Base-by-base conservation (phyloP, 1,140 invertebrate genomes). In the Pristionchus pacificus region DNA sequence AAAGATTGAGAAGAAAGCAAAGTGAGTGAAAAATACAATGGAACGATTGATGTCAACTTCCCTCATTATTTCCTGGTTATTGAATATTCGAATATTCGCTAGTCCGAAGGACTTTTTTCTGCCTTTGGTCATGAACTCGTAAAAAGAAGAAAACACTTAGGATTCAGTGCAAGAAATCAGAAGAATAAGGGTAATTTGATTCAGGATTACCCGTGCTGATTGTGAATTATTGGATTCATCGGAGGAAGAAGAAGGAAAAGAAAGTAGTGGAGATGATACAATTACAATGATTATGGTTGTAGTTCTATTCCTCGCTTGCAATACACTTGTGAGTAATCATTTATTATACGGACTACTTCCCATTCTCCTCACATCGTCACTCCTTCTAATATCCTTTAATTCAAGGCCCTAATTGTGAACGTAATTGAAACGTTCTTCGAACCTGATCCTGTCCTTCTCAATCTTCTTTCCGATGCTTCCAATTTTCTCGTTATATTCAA, bases 271-370 rank as follows among this genome's bases (percentile, higher is more conserved):
- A 19, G 80, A 83, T 73, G 77, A 80, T 60, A 79, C 80, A 15
- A 77, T 81, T 25, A 83, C 78, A 27, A 82, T 82, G 80, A 82
- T 81, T 24, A 81, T 81, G 79, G 79, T 82, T 25, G 80, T 82
- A 0, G 65, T 82, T 27, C 70, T 82, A 24, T 82, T 82, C 60
- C 66, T 82, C 25, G 76, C 70, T 29, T 82, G 80, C 57, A 82
- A 82, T 62, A 81, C 80, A n/a, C 64, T 80, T 58, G 75, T 77
- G n/a, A 68, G 63, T 63, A 64, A 3, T 24, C 28, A 15, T 28
- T 33, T 38, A 33, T 25, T 14, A 65, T 32, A 13, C 64, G 15
- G 2, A 15, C 13, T 29, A 19, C 14, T 1, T 60, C 28, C 19
- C 10, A 6, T 14, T 10, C 25, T 31, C 10, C n/a, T 19, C 24